Conservation (phyloP, 1,140 invertebrate species). For the Orchestia grillus region DNA sequence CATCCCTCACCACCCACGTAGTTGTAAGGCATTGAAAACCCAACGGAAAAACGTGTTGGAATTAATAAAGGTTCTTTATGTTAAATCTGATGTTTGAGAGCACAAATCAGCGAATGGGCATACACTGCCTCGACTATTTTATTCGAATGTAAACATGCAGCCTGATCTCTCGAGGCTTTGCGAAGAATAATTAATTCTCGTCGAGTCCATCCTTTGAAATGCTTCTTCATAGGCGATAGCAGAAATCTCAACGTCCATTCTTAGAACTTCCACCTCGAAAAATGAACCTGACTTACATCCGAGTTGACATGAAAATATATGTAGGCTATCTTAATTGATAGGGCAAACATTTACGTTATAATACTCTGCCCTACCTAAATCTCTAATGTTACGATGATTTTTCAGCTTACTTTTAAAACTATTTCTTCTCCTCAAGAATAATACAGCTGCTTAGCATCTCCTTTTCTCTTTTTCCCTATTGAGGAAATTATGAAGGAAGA, state of each 20-base stretch:
- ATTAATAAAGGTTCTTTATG: too few relatives aligned
- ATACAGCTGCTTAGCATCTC: neutral
- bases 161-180: too few relatives aligned
- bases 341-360: neutral
- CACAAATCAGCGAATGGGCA: too few relatives aligned
- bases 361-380: neutral
- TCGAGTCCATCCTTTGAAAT: too few relatives aligned
- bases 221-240: too few relatives aligned
- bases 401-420: neutral
- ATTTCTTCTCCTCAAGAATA: neutral
- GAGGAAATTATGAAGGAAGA: neutral
- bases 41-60: too few relatives aligned
- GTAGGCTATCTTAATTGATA: neutral
- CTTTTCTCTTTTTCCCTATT: neutral
- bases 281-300: neutral
- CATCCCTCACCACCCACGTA: too few relatives aligned
- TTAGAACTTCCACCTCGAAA: neutral
- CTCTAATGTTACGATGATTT: neutral
- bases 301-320: neutral
- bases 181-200: too few relatives aligned
- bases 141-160: too few relatives aligned
- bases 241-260: neutral
- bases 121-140: too few relatives aligned
- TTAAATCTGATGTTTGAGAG: too few relatives aligned
- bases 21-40: too few relatives aligned